These are phyloP conservation scores for Strongylocentrotus purpuratus DNA, from an alignment of 35 echinoderm and acorn worm species.

Conservation along the genomic window DNA sequence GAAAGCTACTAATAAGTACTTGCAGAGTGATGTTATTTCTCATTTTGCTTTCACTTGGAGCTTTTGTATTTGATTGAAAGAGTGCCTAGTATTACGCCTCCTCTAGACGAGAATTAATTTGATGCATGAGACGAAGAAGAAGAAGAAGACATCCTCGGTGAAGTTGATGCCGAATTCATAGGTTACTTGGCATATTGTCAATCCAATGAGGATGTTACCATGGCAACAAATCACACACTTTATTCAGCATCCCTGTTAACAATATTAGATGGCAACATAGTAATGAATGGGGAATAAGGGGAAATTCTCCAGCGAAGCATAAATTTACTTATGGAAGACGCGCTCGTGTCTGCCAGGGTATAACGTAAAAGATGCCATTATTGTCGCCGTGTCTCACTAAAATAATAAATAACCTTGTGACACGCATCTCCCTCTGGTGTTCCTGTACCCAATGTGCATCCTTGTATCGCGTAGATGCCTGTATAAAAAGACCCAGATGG, in stretches of 20 bases:
- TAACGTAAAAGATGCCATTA: neutral
- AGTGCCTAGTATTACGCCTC: neutral
- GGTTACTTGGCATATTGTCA: neutral
- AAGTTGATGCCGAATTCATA: neutral
- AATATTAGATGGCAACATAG: neutral
- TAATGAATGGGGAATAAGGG: neutral
- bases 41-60: neutral
- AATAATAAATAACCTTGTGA: slow-evolving; percentile 19
- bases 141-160: neutral
- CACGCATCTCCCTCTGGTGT: neutral
- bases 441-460: neutral
- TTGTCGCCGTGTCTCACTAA: slow-evolving; percentile 8
- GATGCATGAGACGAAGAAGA: neutral
- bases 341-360: neutral
- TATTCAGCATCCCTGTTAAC: neutral
- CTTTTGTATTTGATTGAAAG: neutral
- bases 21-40: neutral
- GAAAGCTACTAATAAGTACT: neutral
- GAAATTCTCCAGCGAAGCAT: neutral
- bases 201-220: neutral
- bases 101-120: neutral
- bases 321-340: neutral
- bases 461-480: neutral
- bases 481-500: neutral
- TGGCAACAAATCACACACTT: slow-evolving; percentile 4